Evolutionary conservation across 2,113 vertebrate species (phyloP).

Genomic region (Puntigrus tetrazona): DNA sequence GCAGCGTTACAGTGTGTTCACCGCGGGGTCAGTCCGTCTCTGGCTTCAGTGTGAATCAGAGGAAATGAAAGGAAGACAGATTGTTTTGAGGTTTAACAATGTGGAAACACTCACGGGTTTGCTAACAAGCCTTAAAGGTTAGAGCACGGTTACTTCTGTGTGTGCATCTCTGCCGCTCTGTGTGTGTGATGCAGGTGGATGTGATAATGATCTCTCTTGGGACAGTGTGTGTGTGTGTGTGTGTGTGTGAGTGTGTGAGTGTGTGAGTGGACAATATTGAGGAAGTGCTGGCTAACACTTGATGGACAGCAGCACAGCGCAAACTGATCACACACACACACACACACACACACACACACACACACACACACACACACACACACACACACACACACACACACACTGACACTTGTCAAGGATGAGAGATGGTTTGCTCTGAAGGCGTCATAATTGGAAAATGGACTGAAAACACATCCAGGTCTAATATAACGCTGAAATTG

Average conservation of each 20-base stretch:
- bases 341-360: constrained; percentile 23
- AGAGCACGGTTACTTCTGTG: background rate
- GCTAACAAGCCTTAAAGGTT: constrained; percentile 29
- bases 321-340: constrained; percentile 2
- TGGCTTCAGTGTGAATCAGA: background rate
- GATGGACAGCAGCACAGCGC: background rate
- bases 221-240: background rate
- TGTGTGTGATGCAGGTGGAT: constrained; percentile 36
- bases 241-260: background rate
- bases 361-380: constrained; percentile 20
- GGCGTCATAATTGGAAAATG: background rate
- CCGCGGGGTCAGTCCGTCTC: background rate
- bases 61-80: background rate
- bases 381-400: constrained; percentile 17
- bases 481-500: background rate
- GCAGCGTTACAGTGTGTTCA: background rate
- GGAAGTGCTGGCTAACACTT: constrained; percentile 30
- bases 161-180: background rate
- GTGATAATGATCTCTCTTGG: constrained; percentile 51
- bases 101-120: constrained; percentile 1
- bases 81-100: background rate
- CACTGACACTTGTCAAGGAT: constrained; percentile 33
- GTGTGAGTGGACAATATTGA: constrained; percentile 10
- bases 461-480: background rate
- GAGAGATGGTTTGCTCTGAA: constrained; percentile 23